phyloP scores from a whole-genome alignment of 2,113 vertebrate genomes.

The Thomomys bottae region DNA sequence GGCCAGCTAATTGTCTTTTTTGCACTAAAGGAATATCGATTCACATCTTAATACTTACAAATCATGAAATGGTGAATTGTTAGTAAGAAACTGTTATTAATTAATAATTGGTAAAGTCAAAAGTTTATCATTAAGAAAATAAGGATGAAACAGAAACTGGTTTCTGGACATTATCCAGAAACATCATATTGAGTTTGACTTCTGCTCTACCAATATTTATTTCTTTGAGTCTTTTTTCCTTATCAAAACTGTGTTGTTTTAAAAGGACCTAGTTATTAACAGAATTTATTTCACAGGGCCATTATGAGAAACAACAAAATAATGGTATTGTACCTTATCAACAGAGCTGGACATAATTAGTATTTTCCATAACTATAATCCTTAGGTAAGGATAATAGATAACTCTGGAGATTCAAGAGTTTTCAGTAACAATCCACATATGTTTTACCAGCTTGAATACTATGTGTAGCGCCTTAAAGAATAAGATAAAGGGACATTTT shows the following conservation, averaged over 20 bases:
- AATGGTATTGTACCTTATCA: background rate
- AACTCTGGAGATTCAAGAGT: slow-evolving; percentile 32
- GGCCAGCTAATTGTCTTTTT: background rate
- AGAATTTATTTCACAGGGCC: background rate
- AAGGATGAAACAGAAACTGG: background rate
- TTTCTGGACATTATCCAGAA: background rate
- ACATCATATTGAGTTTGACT: background rate
- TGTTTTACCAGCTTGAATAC: slow-evolving; percentile 8
- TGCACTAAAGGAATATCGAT: slow-evolving; percentile 34
- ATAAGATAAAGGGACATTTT: slow-evolving; percentile 6
- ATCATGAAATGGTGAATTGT: slow-evolving; percentile 20
- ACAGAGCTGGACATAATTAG: slow-evolving; percentile 25
- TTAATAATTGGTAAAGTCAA: background rate
- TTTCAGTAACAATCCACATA: background rate
- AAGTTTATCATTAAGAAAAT: slow-evolving; percentile 33
- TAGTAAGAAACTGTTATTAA: slow-evolving; percentile 25
- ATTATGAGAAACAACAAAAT: slow-evolving; percentile 34
- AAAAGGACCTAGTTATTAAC: background rate
- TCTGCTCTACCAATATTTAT: background rate
- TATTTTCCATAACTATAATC: background rate
- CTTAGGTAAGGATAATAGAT: background rate
- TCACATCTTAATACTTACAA: slow-evolving; percentile 55
- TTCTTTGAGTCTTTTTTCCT: slow-evolving; percentile 47
- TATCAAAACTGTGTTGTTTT: slow-evolving; percentile 23
- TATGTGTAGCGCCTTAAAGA: background rate